Base-by-base conservation (phyloP, 2,888 invertebrate genomes). In the Cheilosia soror region DNA sequence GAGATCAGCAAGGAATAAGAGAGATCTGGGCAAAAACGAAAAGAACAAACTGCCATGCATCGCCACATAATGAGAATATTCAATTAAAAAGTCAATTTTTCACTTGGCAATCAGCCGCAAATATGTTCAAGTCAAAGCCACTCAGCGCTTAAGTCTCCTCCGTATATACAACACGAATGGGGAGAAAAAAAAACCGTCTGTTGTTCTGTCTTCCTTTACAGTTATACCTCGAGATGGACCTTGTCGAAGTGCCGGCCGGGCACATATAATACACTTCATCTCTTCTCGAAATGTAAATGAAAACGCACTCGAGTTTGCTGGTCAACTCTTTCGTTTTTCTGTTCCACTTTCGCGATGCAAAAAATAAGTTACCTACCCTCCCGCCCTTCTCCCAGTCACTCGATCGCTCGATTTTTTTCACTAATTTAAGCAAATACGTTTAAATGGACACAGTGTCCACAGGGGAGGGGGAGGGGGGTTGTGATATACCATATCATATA, bases 41-140 rank as follows among this genome's bases (percentile, higher is more conserved):
- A 76, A 68, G 69, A 76, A 69, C 37, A 37, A 69, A 77, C 66
- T 53, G 68, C 68, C 62, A 29, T 33, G 69, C 71, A 82, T 81
- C 65, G 72, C 55, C 65, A 68, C 27, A 85, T 81, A 85, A 85
- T 81, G 76, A 81, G 76, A 77, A 81, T 81, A 85, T 85, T 85
- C 85, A 85, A 85, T 85, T 85, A 85, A 85, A 85, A 85, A 81
- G 76, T 85, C 85, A 85, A 85, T 85, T 85, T 85, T 81, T 85
- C 84, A 85, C 84, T 84, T 71, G 81, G 81, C 81, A 84, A 84
- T 84, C 84, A 84, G 80, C 69, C 80, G 58, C 75, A 75, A 85
- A 85, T 84, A 81, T 85, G 84, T 76, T 71, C 72, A 81, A 75
- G 81, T 85, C 81, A 77, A 72, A 85, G 68, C 53, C 81, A 81